Percentiles rank a stretch among this genome's conserved stretches.
phyloP scores from a whole-genome alignment of 1,140 invertebrate species.

The Euura lappo region DNA sequence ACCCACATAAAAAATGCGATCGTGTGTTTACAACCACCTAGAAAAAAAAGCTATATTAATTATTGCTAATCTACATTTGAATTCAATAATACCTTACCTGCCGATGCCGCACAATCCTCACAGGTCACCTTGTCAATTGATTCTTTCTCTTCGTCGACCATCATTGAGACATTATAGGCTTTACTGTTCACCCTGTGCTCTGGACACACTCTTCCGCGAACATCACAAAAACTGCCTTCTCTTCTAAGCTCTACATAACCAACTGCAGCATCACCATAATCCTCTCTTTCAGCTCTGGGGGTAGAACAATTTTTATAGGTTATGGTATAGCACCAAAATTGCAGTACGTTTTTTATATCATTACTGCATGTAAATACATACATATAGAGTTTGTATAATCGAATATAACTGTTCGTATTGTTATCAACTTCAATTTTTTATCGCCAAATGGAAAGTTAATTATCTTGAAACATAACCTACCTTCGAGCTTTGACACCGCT shows the following conservation, averaged over 20 bases:
- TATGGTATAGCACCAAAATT: too few relatives aligned
- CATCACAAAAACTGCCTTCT: constrained; percentile 33
- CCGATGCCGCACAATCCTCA: constrained; percentile 38
- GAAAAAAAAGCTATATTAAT: constrained; percentile 15
- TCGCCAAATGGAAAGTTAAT: too few relatives aligned
- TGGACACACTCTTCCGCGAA: constrained; percentile 35
- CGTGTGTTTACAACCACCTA: constrained; percentile 52
- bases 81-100: neutral
- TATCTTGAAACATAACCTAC: too few relatives aligned
- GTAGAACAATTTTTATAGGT: neutral
- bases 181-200: constrained; percentile 25
- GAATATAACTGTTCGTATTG: too few relatives aligned
- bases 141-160: constrained; percentile 23
- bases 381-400: too few relatives aligned
- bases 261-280: constrained; percentile 42
- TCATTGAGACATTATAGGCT: constrained; percentile 19
- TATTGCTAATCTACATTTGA: neutral
- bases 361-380: too few relatives aligned
- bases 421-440: too few relatives aligned
- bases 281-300: constrained; percentile 11
- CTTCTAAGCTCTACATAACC: constrained; percentile 42
- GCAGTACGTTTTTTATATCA: too few relatives aligned
- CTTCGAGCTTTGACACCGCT: too few relatives aligned
- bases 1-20: constrained; percentile 52
- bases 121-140: constrained; percentile 33